Base-by-base conservation (phyloP, 2,113 vertebrate species). In the Apteryx owenii region DNA sequence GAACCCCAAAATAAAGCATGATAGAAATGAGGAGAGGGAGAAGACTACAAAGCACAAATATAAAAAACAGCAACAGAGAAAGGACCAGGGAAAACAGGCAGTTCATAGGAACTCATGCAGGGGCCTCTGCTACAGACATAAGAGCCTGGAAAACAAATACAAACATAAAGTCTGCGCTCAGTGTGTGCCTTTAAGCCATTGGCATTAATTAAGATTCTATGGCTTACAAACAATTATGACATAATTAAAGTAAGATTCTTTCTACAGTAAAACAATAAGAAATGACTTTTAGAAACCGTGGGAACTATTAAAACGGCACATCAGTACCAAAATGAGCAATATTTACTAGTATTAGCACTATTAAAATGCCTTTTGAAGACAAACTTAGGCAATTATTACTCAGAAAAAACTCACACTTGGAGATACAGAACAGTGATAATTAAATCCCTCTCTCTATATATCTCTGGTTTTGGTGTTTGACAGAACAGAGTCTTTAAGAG, bases 221-320 rank as follows among this genome's bases (percentile, higher is more conserved):
- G 95, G 98, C 97, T 98, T 98, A 97, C 98, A 97, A 98, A 98
- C 98, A 98, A 98, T 98, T 98, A 98, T 98, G 97, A 98, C 97
- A 98, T 98, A 98, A 98, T 98, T 98, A 98, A 98, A 98, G 98
- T 95, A 96, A 98, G 98, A 98, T 98, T 98, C 98, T 98, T 98
- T 92, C 97, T 97, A 97, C 96, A 98, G 98, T 98, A 98, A 98
- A 98, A 98, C 96, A 97, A 98, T 98, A 98, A 98, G 97, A 98
- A 98, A 98, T 98, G 69, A 98, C 98, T 98, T 98, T 97, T 98
- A 98, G 97, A 98, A 98, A 97, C 98, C 61, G 31, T 97, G 97
- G 98, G 98, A 98, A 98, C 97, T 97, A 98, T 98, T 98, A 98
- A 98, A 98, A 97, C 3, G 0, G 96, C 97, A 98, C 97, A 98